phyloP scores from a whole-genome alignment of 2,888 invertebrate species.

The Ganaspis brasiliensis region DNA sequence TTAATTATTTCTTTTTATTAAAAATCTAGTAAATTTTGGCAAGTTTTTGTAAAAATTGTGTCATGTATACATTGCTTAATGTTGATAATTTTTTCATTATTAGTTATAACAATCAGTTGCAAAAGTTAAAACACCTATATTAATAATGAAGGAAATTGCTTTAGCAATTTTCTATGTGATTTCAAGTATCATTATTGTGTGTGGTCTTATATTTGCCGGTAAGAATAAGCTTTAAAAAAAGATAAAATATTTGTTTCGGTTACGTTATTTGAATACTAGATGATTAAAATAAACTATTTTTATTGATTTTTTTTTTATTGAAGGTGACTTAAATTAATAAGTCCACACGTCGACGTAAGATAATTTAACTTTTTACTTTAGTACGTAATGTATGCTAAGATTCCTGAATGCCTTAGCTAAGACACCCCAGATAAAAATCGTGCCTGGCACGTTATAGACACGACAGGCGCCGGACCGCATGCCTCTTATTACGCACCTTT shows the following conservation, averaged over 20 bases:
- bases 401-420: too few relatives aligned
- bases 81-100: not conserved
- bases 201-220: slow-evolving; percentile 84
- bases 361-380: too few relatives aligned
- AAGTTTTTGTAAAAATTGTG: slow-evolving; percentile 1
- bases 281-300: too few relatives aligned
- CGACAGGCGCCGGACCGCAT: too few relatives aligned
- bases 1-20: slow-evolving; percentile 12
- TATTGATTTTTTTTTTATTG: too few relatives aligned
- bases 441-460: too few relatives aligned
- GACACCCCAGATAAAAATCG: too few relatives aligned
- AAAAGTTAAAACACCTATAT: slow-evolving; percentile 37
- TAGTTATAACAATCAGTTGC: slow-evolving; percentile 16
- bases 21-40: not conserved
- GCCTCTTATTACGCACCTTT: too few relatives aligned
- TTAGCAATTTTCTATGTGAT: slow-evolving; percentile 82
- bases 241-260: not conserved
- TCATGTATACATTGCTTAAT: not conserved
- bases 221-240: slow-evolving; percentile 71
- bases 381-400: too few relatives aligned
- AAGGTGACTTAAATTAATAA: too few relatives aligned
- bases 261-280: not conserved
- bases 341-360: too few relatives aligned
- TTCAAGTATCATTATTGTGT: slow-evolving; percentile 83
- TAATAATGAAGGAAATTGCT: slow-evolving; percentile 80